Evolutionary conservation across 2,113 vertebrate species (phyloP).

Genomic region (Percopsis transmontana): DNA sequence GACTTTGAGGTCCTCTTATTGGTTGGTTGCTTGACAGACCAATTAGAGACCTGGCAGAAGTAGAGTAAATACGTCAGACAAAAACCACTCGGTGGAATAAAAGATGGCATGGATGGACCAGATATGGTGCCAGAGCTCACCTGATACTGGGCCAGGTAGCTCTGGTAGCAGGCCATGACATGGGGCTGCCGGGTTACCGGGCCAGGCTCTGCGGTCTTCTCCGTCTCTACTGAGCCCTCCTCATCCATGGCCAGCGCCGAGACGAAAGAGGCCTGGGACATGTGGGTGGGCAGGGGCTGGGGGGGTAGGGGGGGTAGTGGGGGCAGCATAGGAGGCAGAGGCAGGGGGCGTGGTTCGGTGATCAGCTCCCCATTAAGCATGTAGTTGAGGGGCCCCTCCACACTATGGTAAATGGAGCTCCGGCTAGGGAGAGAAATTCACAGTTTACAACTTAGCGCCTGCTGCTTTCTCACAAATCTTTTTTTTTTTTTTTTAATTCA

Average conservation of each 20-base stretch:
- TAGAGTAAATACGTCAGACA: neutral
- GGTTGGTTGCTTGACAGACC: constrained; percentile 93
- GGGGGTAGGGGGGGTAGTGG: constrained; percentile 54
- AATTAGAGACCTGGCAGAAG: constrained; percentile 86
- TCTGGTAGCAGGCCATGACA: constrained; percentile 93
- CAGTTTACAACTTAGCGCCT: neutral
- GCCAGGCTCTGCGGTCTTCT: constrained; percentile 83
- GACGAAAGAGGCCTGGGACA: constrained; percentile 95
- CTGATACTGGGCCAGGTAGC: constrained; percentile 92
- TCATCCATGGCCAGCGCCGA: constrained; percentile 94
- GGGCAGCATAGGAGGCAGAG: constrained; percentile 67
- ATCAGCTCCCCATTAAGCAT: constrained; percentile 81
- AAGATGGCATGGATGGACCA: neutral
- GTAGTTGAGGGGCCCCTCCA: constrained; percentile 90
- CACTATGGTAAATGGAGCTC: constrained; percentile 94
- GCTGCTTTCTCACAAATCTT: neutral
- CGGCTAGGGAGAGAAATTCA: constrained; percentile 67
- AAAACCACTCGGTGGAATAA: neutral
- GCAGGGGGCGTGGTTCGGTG: constrained; percentile 81
- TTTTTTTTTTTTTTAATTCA: neutral
- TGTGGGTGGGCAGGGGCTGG: constrained; percentile 86
- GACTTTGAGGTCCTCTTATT: constrained; percentile 98
- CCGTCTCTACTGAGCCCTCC: constrained; percentile 85
- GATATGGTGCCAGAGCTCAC: constrained; percentile 33
- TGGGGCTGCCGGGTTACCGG: constrained; percentile 88